Percentiles rank a stretch among this genome's conserved stretches.
Evolutionary conservation across 2,113 vertebrate genomes (phyloP).

Genomic region (Centropristis striata): DNA sequence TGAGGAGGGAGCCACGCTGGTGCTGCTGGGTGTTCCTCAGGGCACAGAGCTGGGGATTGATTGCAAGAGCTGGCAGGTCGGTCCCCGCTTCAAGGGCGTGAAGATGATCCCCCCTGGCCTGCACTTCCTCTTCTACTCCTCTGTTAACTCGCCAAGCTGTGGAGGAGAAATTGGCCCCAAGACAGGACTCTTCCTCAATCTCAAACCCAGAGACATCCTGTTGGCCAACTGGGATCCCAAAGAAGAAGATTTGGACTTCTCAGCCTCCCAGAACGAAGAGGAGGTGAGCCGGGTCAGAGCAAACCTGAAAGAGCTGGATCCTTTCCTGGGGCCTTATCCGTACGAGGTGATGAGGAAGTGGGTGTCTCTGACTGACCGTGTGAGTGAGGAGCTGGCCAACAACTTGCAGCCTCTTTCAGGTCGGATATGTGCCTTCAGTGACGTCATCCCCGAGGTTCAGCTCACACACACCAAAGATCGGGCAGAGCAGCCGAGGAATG

Average conservation of each 20-base stretch:
- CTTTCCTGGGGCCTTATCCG: slow-evolving; percentile 92
- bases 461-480: slow-evolving; percentile 89
- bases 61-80: slow-evolving; percentile 93
- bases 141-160: slow-evolving; percentile 77
- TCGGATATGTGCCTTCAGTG: slow-evolving; percentile 90
- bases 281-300: slow-evolving; percentile 86
- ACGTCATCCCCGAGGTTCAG: slow-evolving; percentile 89
- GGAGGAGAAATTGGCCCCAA: slow-evolving; percentile 89
- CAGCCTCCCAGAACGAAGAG: slow-evolving; percentile 82
- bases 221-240: slow-evolving; percentile 89
- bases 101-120: slow-evolving; percentile 98
- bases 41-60: slow-evolving; percentile 96
- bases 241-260: slow-evolving; percentile 88
- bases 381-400: slow-evolving; percentile 85
- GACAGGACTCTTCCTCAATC: slow-evolving; percentile 89
- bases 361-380: slow-evolving; percentile 92
- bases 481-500: slow-evolving; percentile 87
- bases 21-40: slow-evolving; percentile 91
- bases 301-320: slow-evolving; percentile 90
- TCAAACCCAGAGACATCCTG: slow-evolving; percentile 87
- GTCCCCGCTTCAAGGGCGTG: slow-evolving; percentile 93
- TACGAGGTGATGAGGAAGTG: slow-evolving; percentile 92
- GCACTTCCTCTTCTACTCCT: slow-evolving; percentile 94
- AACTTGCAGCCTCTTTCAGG: slow-evolving; percentile 90
- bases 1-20: slow-evolving; percentile 92